Percentiles rank a stretch among this genome's conserved stretches.
phyloP scores from a whole-genome alignment of 2,797 vertebrate species.

The Amphiprion clarkii region DNA sequence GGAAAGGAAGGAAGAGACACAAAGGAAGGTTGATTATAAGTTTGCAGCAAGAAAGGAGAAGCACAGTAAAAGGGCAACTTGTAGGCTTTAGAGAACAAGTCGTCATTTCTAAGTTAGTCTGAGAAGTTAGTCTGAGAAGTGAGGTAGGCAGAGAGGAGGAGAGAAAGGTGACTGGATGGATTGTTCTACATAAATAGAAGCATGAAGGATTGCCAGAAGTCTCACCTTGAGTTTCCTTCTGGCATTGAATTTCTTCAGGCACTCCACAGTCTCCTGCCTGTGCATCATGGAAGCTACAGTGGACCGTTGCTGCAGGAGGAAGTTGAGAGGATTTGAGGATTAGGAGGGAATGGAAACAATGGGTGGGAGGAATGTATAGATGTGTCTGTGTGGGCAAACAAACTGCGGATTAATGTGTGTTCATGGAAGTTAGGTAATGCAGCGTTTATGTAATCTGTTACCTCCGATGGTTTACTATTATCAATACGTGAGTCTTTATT shows the following conservation, averaged over 20 bases:
- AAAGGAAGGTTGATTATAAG: conserved; percentile 62
- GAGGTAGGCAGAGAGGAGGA: conserved; percentile 19
- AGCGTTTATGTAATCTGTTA: neutral
- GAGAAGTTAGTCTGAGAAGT: conserved; percentile 9
- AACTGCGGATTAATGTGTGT: neutral
- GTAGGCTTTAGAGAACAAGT: conserved; percentile 44
- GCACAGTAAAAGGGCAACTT: conserved; percentile 50
- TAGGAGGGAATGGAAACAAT: conserved; percentile 30
- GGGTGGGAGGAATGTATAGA: neutral
- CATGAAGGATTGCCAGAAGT: conserved; percentile 34
- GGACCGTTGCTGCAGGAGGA: conserved; percentile 92
- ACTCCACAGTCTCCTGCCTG: conserved; percentile 99
- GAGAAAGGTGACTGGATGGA: conserved; percentile 27
- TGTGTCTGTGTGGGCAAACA: neutral
- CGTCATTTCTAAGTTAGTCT: conserved; percentile 43
- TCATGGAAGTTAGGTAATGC: conserved; percentile 2
- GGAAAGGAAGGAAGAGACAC: conserved; percentile 50
- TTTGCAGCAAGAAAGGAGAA: conserved; percentile 45
- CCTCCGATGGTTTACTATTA: neutral
- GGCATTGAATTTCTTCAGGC: conserved; percentile 99
- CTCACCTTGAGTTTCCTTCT: conserved; percentile 98
- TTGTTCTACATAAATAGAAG: conserved; percentile 51
- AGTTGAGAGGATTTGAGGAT: conserved; percentile 44
- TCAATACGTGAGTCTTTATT: conserved; percentile 1
- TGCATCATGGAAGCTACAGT: conserved; percentile 99